Conservation (phyloP, 2,888 invertebrate species). For the Allophyes oxyacanthae region DNA sequence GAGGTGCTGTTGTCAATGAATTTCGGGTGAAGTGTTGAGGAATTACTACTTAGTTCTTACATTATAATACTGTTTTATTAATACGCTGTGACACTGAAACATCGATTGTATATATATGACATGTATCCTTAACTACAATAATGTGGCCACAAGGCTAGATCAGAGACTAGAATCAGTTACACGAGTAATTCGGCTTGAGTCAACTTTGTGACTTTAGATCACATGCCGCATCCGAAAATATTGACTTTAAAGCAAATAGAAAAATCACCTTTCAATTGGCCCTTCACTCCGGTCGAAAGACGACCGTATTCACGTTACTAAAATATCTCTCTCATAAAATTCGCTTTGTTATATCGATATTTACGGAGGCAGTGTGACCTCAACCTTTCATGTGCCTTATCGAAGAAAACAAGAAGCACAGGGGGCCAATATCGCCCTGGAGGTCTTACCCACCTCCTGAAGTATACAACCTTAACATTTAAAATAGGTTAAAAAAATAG, state of each 20-base stretch:
- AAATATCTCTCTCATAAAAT: slow-evolving; percentile 72
- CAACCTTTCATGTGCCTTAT: slow-evolving; percentile 68
- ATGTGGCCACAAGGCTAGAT: slow-evolving; percentile 64
- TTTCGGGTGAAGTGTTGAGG: slow-evolving; percentile 50
- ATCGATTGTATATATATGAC: slow-evolving; percentile 63
- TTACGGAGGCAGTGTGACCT: slow-evolving; percentile 67
- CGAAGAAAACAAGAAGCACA: slow-evolving; percentile 88
- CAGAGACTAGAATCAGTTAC: slow-evolving; percentile 63
- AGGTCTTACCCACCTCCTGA: slow-evolving; percentile 72
- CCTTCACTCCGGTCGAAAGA: slow-evolving; percentile 57
- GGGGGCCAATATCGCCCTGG: slow-evolving; percentile 79
- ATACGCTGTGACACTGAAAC: slow-evolving; percentile 69
- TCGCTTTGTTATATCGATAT: slow-evolving; percentile 64
- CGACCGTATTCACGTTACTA: slow-evolving; percentile 61
- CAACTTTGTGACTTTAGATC: slow-evolving; percentile 66
- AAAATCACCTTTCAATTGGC: slow-evolving; percentile 60
- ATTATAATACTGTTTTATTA: slow-evolving; percentile 61
- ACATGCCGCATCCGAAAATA: slow-evolving; percentile 69
- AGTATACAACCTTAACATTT: slow-evolving; percentile 86
- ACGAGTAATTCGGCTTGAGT: slow-evolving; percentile 76
- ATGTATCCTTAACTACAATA: slow-evolving; percentile 63
- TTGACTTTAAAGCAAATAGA: slow-evolving; percentile 60
- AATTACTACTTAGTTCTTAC: slow-evolving; percentile 47
- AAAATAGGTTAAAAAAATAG: slow-evolving; percentile 89
- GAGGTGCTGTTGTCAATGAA: slow-evolving; percentile 49